Evolutionary conservation across 2,888 invertebrate species (phyloP), one percentile per base, ranked within the genome.

Genomic region (Linnaemya vulpina): DNA sequence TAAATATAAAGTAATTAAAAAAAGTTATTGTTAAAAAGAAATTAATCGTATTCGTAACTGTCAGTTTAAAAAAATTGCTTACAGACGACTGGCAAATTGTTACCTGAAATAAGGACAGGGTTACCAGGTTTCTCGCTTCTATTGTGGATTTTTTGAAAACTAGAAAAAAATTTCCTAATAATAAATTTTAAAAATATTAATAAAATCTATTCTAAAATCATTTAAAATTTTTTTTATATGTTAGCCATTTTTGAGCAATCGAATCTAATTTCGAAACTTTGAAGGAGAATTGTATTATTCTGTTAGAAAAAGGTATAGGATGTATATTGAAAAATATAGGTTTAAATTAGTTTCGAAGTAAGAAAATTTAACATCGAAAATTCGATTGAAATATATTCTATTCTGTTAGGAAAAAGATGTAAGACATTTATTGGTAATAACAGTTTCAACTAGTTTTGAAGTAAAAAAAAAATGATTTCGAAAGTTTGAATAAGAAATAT

Each of bases 1-100:
- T 35, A 53, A 74, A 25, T 25, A 30, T 25, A 49, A 49, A 67
- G 17, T 35, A 1, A 38, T 58, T 60, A 17, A 58, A 15, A 58
- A 15, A 15, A 22, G 13, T 2, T 43, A 11, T 17, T 67, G 22
- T 35, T 35, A 67, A 67, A 20, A 17, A 20, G 17, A 35, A 68
- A 53, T 51, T 65, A 65, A 65, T 30, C 20, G 15, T 15, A 51
- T 17, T 20, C 13, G 7, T 51, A 17, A 9, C 20, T 20, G 17
- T 51, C 17, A 51, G 1, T 20, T 51, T 40, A 9, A 46, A 7
- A 46, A 7, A 49, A 46, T 46, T 65, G 30, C 30, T 10, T 65
- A 10, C 15, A 49, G 17, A 30, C 17, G 1, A 15, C 46, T n/a
- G 46, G 3, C 55, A 25, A 25, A 25, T 7, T 55, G 25, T 25